Conservation (phyloP, 2,113 vertebrate genomes). For the Eidolon helvum region DNA sequence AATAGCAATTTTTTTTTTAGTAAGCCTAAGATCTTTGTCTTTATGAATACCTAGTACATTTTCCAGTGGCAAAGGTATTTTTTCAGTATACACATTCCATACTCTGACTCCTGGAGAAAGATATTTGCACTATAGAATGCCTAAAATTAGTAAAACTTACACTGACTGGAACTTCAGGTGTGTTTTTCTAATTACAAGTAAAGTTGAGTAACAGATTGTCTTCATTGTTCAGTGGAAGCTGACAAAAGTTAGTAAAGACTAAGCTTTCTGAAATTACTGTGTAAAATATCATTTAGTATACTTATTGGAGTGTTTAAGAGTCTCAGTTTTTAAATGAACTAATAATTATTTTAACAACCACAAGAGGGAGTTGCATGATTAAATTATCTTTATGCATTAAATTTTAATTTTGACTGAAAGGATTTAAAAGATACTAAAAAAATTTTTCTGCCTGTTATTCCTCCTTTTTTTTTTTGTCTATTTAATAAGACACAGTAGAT, state of each 20-base stretch:
- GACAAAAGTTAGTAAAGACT: background rate
- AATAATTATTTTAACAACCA: slow-evolving; percentile 17
- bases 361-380: slow-evolving; percentile 26
- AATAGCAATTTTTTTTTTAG: background rate
- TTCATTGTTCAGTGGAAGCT: background rate
- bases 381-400: background rate
- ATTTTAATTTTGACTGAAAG: slow-evolving; percentile 18
- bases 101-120: background rate
- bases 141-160: slow-evolving; percentile 26
- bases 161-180: background rate
- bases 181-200: slow-evolving; percentile 37
- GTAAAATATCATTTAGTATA: background rate
- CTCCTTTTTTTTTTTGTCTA: background rate
- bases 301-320: background rate
- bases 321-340: background rate
- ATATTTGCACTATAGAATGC: background rate
- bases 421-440: background rate
- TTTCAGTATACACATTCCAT: background rate
- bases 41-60: background rate
- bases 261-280: background rate
- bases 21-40: background rate
- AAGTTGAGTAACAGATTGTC: background rate
- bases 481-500: background rate
- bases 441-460: background rate
- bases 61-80: background rate